These are phyloP conservation scores for Pangasius sanitwongsei DNA, from an alignment of 2,797 vertebrate genomes.

Conservation along the genomic window DNA sequence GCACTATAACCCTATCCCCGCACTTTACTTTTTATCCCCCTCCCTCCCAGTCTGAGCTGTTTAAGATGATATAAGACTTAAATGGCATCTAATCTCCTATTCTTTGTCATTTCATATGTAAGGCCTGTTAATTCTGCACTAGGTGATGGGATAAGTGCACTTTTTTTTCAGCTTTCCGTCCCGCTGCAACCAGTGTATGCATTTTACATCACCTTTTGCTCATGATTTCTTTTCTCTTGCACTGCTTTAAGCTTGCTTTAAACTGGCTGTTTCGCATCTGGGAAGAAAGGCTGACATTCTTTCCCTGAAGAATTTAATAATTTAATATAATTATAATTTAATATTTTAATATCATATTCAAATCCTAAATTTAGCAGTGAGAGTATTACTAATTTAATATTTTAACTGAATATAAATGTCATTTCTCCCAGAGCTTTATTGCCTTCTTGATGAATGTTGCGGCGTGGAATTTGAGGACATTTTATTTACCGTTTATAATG, in stretches of 20 bases:
- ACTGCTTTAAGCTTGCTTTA: not conserved
- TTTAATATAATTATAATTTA: constrained; percentile 7
- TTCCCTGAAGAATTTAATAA: constrained; percentile 10
- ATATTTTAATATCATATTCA: constrained; percentile 12
- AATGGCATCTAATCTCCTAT: not conserved
- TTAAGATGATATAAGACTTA: not conserved
- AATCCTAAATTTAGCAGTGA: constrained; percentile 11
- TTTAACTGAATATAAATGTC: not conserved
- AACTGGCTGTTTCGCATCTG: constrained; percentile 7
- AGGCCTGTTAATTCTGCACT: not conserved
- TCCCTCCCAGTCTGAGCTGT: not conserved
- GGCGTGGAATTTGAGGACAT: not conserved
- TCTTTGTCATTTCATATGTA: not conserved
- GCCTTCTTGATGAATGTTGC: not conserved
- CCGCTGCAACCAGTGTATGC: not conserved
- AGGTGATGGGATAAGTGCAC: not conserved
- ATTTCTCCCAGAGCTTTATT: not conserved
- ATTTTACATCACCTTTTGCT: not conserved
- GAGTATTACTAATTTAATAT: constrained; percentile 22
- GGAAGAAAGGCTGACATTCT: constrained; percentile 24
- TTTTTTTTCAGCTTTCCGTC: not conserved
- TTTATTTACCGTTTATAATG: not conserved
- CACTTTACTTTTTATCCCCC: not conserved
- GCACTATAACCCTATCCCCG: not conserved
- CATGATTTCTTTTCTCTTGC: not conserved